Percentiles rank a stretch among this genome's conserved stretches.
phyloP scores from a whole-genome alignment of 2,888 invertebrate species.

The Uropetala carovei region DNA sequence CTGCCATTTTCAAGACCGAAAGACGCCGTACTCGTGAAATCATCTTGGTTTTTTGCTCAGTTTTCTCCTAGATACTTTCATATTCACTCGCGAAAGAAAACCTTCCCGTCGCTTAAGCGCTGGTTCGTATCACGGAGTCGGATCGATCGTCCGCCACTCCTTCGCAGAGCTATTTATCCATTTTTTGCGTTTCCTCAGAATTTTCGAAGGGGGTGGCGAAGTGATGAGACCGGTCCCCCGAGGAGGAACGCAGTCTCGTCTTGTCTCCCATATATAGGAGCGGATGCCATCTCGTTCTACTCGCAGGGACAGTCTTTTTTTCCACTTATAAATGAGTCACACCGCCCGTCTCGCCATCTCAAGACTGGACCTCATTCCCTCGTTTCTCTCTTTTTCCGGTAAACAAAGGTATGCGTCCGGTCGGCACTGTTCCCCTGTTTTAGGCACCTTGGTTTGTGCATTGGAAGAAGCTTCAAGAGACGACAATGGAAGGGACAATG shows the following conservation, averaged over 20 bases:
- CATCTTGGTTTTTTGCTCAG: neutral
- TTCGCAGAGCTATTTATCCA: neutral
- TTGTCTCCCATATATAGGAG: neutral
- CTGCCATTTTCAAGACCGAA: neutral
- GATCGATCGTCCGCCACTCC: neutral
- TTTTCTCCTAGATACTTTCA: too few relatives aligned
- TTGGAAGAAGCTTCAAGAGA: neutral
- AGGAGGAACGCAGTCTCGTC: neutral
- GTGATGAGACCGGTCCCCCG: conserved; percentile 18
- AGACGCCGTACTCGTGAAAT: neutral
- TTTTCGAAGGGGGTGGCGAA: neutral
- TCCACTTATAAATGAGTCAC: conserved; percentile 40
- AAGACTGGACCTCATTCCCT: neutral
- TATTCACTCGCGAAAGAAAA: too few relatives aligned
- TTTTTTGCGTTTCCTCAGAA: neutral
- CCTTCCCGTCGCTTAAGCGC: too few relatives aligned
- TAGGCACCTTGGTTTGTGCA: neutral
- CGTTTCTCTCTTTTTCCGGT: neutral
- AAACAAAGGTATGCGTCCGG: neutral
- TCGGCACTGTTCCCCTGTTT: neutral
- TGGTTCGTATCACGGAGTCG: too few relatives aligned
- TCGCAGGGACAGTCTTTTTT: neutral
- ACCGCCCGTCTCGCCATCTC: neutral
- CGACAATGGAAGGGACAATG: neutral
- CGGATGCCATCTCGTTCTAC: conserved; percentile 16